Base-by-base conservation (phyloP, 2,797 vertebrate genomes). In the Esox masquinongy region DNA sequence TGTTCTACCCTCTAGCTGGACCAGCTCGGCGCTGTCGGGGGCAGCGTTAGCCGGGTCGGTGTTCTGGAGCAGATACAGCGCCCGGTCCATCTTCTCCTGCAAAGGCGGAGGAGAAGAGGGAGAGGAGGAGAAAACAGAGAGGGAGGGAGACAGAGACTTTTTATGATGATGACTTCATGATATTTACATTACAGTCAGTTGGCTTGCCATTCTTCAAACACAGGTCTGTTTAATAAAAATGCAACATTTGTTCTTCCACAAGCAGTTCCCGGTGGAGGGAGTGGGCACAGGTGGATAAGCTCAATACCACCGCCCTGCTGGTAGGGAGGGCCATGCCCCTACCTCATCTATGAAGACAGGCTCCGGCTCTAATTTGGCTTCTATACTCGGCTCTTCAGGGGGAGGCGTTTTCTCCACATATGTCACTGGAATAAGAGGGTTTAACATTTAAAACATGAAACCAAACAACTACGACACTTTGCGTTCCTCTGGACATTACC, bases 301-400 rank as follows among this genome's bases (percentile, higher is more conserved):
- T 43, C 39, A 43, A 7, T 43, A 9, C 5, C 39, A 9, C 39
- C 39, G 7, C 19, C n/a, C n/a, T 22, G 9, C 53, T 3, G 7
- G 19, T n/a, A 22, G 9, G 6, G n/a, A 59, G 6, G 7, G n/a
- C n/a, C 53, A 61, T 9, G 22, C 29, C 16, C 80, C 22, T 92
- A 98, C 98, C 96, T 99, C 98, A 72, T 99, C 97, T 85, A 99
- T 99, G 84, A 90, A 95, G 81, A 98, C 95, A 15, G 96, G 96
- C 83, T 97, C 96, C 0, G 97, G 95, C 78, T 99, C 97, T 24
- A 84, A 91, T 87, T 93, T 95, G 89, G 92, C 77, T 87, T 96
- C 95, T 74, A 93, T 88, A 59, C 80, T 77, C 1, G 87, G 53
- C 15, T 97, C 96, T 80, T 97, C 96, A 51, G 88, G 84, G 73